Conservation (phyloP, 2,888 invertebrate genomes). For the Patella depressa region DNA sequence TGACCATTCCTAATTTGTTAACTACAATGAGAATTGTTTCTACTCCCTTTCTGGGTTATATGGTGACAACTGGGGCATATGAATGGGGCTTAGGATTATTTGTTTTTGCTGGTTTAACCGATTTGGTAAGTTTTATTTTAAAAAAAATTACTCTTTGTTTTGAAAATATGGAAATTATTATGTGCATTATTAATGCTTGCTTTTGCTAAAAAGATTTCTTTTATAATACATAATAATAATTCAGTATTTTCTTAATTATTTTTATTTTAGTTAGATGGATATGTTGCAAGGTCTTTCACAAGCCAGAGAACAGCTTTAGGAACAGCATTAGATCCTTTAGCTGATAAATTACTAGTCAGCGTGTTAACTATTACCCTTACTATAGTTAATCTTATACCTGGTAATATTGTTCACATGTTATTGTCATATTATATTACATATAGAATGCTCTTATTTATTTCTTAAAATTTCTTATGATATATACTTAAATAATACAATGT, state of each 20-base stretch:
- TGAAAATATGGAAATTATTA: too few species aligned
- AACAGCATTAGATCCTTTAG: conserved; percentile 95
- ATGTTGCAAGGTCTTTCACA: conserved; percentile 93
- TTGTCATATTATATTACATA: neutral
- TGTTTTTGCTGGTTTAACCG: conserved; percentile 86
- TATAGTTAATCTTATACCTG: conserved; percentile 87
- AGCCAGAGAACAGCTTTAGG: conserved; percentile 94
- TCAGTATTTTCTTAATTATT: neutral
- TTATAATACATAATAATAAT: too few species aligned
- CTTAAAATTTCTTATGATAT: too few species aligned
- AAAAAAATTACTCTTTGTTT: too few species aligned
- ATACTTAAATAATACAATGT: too few species aligned
- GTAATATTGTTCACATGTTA: conserved; percentile 59
- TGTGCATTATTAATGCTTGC: too few species aligned
- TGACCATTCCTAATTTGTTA: conserved; percentile 92
- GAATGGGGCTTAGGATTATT: conserved; percentile 84
- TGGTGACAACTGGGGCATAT: conserved; percentile 87
- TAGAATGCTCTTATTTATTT: too few species aligned
- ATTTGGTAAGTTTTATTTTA: conserved; percentile 37
- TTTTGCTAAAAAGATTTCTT: too few species aligned
- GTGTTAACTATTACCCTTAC: conserved; percentile 90
- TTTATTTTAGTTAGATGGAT: conserved; percentile 86
- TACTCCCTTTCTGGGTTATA: conserved; percentile 90
- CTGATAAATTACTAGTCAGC: conserved; percentile 94
- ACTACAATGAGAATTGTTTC: conserved; percentile 87